phyloP scores from a whole-genome alignment of 92 coral and sea anemone genomes.

The Epizoanthus fatuus region DNA sequence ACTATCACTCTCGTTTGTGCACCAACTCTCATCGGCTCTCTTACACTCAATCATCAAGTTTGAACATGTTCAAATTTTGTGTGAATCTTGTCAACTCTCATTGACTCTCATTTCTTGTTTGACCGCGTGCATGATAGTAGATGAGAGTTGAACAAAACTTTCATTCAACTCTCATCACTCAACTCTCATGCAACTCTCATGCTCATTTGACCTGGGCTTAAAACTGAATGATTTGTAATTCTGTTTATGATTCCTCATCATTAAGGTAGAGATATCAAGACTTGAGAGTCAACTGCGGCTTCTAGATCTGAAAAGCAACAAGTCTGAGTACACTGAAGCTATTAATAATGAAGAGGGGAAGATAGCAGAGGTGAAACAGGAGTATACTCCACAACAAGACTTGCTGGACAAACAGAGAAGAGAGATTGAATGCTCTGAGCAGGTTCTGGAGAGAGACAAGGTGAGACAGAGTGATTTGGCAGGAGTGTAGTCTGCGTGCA shows the following conservation, averaged over 20 bases:
- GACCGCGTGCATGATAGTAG: too few relatives aligned
- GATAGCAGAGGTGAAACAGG: conserved; percentile 70
- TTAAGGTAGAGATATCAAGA: conserved; percentile 77
- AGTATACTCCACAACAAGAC: conserved; percentile 71
- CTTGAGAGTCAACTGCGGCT: conserved; percentile 72
- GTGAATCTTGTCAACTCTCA: too few relatives aligned
- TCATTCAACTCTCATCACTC: too few relatives aligned
- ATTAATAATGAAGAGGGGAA: conserved; percentile 74
- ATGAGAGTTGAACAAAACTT: too few relatives aligned
- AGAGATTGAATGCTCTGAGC: conserved; percentile 56
- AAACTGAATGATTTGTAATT: not conserved
- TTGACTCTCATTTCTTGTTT: too few relatives aligned
- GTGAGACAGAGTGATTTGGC: conserved; percentile 39
- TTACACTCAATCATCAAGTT: too few relatives aligned
- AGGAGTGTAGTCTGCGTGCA: too few relatives aligned
- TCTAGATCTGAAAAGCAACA: conserved; percentile 61
- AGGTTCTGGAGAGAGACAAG: conserved; percentile 63
- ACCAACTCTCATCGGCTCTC: too few relatives aligned
- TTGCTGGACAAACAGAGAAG: conserved; percentile 67
- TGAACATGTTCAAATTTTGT: too few relatives aligned
- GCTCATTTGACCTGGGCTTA: too few relatives aligned
- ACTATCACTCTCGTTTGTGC: too few relatives aligned
- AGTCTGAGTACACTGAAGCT: conserved; percentile 53
- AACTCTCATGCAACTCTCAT: too few relatives aligned
- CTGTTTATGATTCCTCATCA: not conserved